Evolutionary conservation across 2,113 vertebrate genomes (phyloP), one percentile per base, ranked within the genome.

Genomic region (Tachuris rubrigastra): DNA sequence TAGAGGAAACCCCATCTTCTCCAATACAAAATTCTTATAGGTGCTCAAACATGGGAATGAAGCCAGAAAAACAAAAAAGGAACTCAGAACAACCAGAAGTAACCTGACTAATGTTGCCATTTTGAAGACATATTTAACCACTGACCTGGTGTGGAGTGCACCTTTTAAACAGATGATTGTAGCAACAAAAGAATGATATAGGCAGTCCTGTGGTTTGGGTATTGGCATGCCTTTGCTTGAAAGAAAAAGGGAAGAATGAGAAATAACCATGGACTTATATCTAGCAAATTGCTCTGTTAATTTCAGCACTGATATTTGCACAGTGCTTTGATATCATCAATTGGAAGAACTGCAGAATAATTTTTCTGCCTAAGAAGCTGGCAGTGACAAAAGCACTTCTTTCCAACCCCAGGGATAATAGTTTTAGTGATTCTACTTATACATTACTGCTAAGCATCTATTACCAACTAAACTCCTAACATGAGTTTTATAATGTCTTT

Each of bases 241-340:
- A 93, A 92, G 25, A 55, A 92, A 79, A 66, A 42, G 60, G 27
- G 5, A 84, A 95, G 41, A 86, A 81, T 41, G 39, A 71, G 85
- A 84, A 91, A 87, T 75, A 97, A 60, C 58, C 52, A 75, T 87
- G 85, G 69, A 85, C 76, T 93, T 91, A 65, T 91, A 79, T 63
- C 1, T 5, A 85, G 53, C 2, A 86, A 94, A 83, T 92, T 73
- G 77, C 37, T 88, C 49, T 68, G 55, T 89, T 96, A 66, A 89
- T 89, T 95, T 91, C 72, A 86, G 82, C 47, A 55, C 46, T 71
- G 49, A 41, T 62, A 46, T 87, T 93, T 92, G 69, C 91, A 91
- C 65, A 73, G 58, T 69, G 53, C 49, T 85, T 91, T 95, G 80
- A 87, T 69, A 95, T 87, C 77, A 85, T 84, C 62, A 78, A 28